Conservation (phyloP, 2,113 vertebrate species). For the Thermophis baileyi region DNA sequence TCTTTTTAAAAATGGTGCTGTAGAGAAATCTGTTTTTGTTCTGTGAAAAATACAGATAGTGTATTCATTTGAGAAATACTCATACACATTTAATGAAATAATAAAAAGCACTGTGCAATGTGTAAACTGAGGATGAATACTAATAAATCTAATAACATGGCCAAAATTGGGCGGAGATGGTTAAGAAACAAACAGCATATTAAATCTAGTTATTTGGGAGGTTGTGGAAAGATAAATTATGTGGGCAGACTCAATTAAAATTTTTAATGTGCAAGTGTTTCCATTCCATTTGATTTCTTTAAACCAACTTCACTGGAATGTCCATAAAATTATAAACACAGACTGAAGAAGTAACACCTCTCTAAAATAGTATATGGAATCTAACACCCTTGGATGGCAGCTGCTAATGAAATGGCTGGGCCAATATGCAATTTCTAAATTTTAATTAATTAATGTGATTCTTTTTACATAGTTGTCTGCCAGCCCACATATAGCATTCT, state of each 20-base stretch:
- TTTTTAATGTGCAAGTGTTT: not conserved
- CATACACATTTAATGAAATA: not conserved
- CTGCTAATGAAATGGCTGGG: rapidly evolving
- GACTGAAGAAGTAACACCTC: constrained; percentile 9
- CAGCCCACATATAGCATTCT: not conserved
- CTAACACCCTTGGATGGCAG: not conserved
- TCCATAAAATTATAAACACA: not conserved
- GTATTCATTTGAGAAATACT: not conserved
- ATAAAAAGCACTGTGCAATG: not conserved
- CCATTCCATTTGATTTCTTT: not conserved
- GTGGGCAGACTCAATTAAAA: constrained; percentile 4
- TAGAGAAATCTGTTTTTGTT: not conserved
- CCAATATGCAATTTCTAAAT: not conserved
- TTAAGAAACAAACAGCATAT: not conserved
- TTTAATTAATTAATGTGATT: not conserved
- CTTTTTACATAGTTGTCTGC: not conserved
- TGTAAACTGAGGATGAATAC: not conserved
- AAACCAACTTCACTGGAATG: not conserved
- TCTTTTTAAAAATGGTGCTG: not conserved
- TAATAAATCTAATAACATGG: not conserved
- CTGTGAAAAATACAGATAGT: not conserved
- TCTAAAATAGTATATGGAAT: not conserved
- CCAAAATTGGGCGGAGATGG: not conserved
- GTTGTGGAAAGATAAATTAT: not conserved
- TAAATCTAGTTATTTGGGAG: not conserved